Evolutionary conservation across 2,113 vertebrate species (phyloP).

Genomic region (Hippocampus zosterae): DNA sequence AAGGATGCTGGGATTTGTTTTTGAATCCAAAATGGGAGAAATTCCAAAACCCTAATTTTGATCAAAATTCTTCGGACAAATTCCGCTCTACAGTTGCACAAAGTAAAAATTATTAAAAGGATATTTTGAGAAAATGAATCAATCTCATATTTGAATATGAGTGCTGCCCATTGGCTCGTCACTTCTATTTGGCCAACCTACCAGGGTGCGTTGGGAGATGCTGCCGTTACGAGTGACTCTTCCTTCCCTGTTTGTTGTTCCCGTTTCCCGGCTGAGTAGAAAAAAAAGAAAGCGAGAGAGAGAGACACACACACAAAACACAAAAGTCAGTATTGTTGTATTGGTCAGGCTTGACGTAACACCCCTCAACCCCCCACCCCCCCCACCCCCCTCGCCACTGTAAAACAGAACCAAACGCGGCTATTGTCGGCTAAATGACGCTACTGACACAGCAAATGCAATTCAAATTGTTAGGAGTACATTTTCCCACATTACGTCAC

Average conservation of each 20-base stretch:
- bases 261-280: conserved; percentile 76
- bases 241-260: conserved; percentile 81
- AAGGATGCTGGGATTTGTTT: neutral
- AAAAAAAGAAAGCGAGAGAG: neutral
- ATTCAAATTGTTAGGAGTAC: neutral
- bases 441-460: neutral
- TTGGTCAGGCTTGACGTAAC: neutral
- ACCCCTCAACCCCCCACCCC: too few relatives aligned
- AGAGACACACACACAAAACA: neutral
- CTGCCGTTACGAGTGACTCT: conserved; percentile 82
- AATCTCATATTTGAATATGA: too few relatives aligned
- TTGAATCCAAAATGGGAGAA: too few relatives aligned
- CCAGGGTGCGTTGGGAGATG: conserved; percentile 43
- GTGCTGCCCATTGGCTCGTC: too few relatives aligned
- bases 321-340: neutral
- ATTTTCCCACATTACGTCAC: neutral
- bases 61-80: too few relatives aligned
- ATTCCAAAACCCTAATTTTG: too few relatives aligned
- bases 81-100: too few relatives aligned
- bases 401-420: neutral
- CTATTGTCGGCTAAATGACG: neutral
- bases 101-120: too few relatives aligned
- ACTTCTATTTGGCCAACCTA: conserved; percentile 21
- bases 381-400: too few relatives aligned
- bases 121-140: too few relatives aligned